Conservation (phyloP, 2,888 invertebrate genomes). For the Dexiosoma caninum region DNA sequence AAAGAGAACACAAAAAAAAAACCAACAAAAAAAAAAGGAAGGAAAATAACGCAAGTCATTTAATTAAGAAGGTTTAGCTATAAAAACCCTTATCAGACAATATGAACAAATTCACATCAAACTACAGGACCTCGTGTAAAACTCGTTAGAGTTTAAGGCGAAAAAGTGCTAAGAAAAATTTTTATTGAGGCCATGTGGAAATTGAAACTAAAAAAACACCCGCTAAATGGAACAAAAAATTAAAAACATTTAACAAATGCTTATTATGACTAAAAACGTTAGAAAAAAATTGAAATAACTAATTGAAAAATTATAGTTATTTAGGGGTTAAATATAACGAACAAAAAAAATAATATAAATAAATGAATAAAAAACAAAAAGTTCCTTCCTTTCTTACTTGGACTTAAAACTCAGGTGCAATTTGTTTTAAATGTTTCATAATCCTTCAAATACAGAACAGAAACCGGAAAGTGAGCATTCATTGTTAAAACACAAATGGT, state of each 20-base stretch:
- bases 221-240: conserved; percentile 33
- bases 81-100: conserved; percentile 1
- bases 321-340: conserved; percentile 42
- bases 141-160: conserved; percentile 37
- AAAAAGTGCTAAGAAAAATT: neutral
- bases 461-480: conserved; percentile 63
- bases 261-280: conserved; percentile 35
- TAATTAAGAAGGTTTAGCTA: conserved; percentile 47
- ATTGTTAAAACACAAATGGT: conserved; percentile 60
- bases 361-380: neutral
- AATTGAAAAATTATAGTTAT: conserved; percentile 68
- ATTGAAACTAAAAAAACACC: conserved; percentile 46
- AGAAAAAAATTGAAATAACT: conserved; percentile 55
- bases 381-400: neutral
- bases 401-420: conserved; percentile 73
- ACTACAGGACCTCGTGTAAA: conserved; percentile 30
- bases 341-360: conserved; percentile 29
- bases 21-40: too few species aligned
- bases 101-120: neutral
- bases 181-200: conserved; percentile 54
- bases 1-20: neutral
- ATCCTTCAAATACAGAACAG: conserved; percentile 47
- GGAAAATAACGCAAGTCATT: conserved; percentile 53
- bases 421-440: conserved; percentile 68
- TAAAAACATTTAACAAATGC: conserved; percentile 59